Evolutionary conservation across 2,797 vertebrate species (phyloP).

Genomic region (Protosalanx chinensis): DNA sequence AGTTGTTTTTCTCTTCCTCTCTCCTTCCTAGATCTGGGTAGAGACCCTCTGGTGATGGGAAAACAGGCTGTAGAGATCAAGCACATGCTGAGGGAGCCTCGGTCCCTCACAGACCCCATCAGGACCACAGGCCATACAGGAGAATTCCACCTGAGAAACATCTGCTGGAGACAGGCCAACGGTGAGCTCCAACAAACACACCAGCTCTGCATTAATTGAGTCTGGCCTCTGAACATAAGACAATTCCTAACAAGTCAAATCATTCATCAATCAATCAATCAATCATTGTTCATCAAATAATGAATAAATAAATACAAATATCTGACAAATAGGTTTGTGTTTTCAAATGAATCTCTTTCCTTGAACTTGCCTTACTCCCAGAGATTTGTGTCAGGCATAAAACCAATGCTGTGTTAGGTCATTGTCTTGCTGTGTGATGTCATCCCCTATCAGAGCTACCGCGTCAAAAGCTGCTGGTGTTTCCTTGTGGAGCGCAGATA

Average conservation of each 20-base stretch:
- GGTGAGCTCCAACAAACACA: slow-evolving; percentile 57
- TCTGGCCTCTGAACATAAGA: not conserved
- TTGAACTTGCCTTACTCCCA: not conserved
- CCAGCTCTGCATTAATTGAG: too few species aligned
- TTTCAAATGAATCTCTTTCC: not conserved
- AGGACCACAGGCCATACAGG: slow-evolving; percentile 61
- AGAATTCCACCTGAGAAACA: slow-evolving; percentile 64
- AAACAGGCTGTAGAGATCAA: slow-evolving; percentile 87
- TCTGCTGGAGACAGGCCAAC: slow-evolving; percentile 70
- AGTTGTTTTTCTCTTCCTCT: slow-evolving; percentile 6
- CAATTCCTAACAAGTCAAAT: too few species aligned
- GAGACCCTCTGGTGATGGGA: slow-evolving; percentile 78
- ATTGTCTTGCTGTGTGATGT: slow-evolving; percentile 8
- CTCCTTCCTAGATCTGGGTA: slow-evolving; percentile 74
- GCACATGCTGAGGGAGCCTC: slow-evolving; percentile 83
- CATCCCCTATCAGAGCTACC: slow-evolving; percentile 67
- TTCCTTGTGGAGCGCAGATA: slow-evolving; percentile 71
- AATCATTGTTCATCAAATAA: too few species aligned
- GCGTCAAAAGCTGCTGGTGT: slow-evolving; percentile 62
- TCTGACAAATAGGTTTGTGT: too few species aligned
- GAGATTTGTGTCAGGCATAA: not conserved
- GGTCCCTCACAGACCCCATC: slow-evolving; percentile 79
- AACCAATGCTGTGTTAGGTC: not conserved
- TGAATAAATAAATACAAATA: too few species aligned
- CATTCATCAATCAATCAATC: too few species aligned